These are phyloP conservation scores for Lontra canadensis DNA, from an alignment of 2,113 vertebrate genomes.

Conservation along the genomic window DNA sequence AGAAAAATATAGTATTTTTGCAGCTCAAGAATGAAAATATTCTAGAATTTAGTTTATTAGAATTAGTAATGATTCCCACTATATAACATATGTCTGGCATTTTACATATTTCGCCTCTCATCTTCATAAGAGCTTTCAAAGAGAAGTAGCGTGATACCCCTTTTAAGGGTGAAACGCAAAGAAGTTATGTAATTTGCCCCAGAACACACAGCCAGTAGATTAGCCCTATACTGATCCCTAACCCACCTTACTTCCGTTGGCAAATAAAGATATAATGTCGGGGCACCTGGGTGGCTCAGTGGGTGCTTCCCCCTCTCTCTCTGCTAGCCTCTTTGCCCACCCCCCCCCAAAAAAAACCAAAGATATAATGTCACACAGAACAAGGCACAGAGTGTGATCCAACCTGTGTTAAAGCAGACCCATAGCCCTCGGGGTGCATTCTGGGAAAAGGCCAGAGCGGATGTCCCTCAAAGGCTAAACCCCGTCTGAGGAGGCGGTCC, in stretches of 20 bases:
- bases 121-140: not conserved
- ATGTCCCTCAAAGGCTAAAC: not conserved
- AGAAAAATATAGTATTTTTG: not conserved
- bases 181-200: not conserved
- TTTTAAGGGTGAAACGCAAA: not conserved
- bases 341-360: not conserved
- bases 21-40: not conserved
- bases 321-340: too few relatives aligned
- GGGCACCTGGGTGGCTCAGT: too few relatives aligned
- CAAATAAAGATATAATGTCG: not conserved
- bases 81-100: not conserved
- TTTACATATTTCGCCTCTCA: not conserved
- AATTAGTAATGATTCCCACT: not conserved
- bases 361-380: not conserved
- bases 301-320: too few relatives aligned
- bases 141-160: not conserved
- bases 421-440: not conserved
- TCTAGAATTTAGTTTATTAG: not conserved
- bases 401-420: not conserved
- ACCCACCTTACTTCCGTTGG: not conserved
- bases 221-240: rapidly evolving
- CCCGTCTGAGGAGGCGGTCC: not conserved
- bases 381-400: not conserved
- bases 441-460: not conserved
- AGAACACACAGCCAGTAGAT: not conserved